phyloP scores from a whole-genome alignment of 2,888 invertebrate genomes.

The Polydesmus complanatus region DNA sequence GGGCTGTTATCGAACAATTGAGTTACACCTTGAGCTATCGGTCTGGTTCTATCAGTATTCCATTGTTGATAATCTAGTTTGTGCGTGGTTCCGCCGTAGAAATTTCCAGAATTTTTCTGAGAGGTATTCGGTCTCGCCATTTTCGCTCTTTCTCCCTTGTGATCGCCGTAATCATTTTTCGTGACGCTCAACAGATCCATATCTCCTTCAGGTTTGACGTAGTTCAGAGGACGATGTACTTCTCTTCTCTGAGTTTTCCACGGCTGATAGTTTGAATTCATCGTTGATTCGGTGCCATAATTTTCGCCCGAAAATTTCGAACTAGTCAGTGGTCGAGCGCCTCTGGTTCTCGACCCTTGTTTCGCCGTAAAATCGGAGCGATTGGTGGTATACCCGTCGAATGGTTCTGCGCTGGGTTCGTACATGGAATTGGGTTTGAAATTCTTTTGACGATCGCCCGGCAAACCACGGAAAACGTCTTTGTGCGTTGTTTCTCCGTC shows the following conservation, averaged over 20 bases:
- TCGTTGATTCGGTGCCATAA: conserved; percentile 3
- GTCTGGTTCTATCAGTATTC: neutral
- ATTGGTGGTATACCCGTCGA: conserved; percentile 12
- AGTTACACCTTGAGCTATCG: neutral
- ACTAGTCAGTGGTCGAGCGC: conserved; percentile 7
- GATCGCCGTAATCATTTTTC: conserved; percentile 7
- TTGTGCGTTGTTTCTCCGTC: conserved; percentile 6
- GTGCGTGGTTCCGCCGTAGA: conserved; percentile 6
- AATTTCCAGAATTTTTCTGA: conserved; percentile 6
- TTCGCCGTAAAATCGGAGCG: conserved; percentile 12
- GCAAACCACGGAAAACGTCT: neutral
- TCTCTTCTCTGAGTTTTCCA: conserved; percentile 10
- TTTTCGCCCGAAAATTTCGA: conserved; percentile 3
- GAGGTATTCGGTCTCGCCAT: conserved; percentile 3
- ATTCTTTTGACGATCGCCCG: neutral
- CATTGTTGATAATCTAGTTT: conserved; percentile 9
- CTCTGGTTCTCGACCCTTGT: neutral
- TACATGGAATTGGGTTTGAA: neutral
- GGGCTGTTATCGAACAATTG: neutral
- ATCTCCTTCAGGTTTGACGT: conserved; percentile 4
- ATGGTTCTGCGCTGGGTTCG: neutral
- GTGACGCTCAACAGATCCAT: conserved; percentile 10
- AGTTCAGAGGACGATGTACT: conserved; percentile 2
- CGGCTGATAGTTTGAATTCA: conserved; percentile 3
- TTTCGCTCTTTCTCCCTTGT: conserved; percentile 4